A percentile compares a stretch with the other conserved stretches of the same genome.
Evolutionary conservation across 2,888 invertebrate genomes (phyloP).

Genomic region (Megalurothrips usitatus): DNA sequence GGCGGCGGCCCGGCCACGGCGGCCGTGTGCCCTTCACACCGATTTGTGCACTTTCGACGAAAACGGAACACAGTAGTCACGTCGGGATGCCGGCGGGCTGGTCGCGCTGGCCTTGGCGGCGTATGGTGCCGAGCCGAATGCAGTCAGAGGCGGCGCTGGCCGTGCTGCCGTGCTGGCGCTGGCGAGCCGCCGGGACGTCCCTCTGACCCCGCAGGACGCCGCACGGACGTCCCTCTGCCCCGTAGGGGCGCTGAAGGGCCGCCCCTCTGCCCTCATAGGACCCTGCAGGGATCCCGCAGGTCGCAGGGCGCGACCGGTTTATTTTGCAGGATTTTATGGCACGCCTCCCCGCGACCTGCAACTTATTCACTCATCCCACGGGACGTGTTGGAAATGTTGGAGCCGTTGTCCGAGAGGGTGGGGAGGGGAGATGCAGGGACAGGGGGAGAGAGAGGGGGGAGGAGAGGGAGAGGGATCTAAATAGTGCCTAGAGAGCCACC

Average conservation of each 20-base stretch:
- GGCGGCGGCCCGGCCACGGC: background rate
- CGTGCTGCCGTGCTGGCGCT: no score
- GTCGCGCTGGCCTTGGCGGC: no score
- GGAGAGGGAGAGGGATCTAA: background rate
- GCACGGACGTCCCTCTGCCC: background rate
- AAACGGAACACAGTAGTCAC: background rate
- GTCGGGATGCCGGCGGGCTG: background rate
- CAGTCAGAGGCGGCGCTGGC: no score
- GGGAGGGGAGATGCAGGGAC: background rate
- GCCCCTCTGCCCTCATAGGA: no score
- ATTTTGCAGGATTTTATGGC: no score
- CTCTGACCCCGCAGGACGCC: background rate
- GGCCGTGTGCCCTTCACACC: background rate
- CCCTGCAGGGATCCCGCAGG: no score
- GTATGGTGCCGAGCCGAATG: no score
- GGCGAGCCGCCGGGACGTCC: background rate
- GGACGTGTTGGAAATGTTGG: no score
- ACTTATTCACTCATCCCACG: no score
- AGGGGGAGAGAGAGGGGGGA: conserved; percentile 1
- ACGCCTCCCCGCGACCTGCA: no score
- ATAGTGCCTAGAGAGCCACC: background rate
- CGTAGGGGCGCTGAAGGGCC: no score
- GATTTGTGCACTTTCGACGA: background rate
- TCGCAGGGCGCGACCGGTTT: no score
- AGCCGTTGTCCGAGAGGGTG: background rate